A percentile compares a stretch with the other conserved stretches of the same genome.
These are phyloP conservation scores for Erpornis zantholeuca DNA, from an alignment of 2,113 vertebrate genomes.

Conservation along the genomic window DNA sequence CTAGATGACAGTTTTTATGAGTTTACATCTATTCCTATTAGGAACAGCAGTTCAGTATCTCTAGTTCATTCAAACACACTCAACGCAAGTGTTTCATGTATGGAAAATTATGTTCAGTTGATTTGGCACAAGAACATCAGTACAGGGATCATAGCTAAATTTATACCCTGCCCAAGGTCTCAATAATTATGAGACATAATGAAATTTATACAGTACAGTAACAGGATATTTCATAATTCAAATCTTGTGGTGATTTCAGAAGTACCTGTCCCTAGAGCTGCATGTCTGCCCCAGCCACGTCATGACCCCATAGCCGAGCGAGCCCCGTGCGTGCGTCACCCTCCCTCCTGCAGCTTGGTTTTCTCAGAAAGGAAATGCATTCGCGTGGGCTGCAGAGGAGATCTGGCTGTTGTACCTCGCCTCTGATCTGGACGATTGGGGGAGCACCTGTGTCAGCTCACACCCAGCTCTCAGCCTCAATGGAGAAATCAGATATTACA, in stretches of 20 bases:
- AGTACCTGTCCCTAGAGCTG: not conserved
- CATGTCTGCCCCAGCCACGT: not conserved
- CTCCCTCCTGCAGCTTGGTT: not conserved
- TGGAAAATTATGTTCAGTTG: not conserved
- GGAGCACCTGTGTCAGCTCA: not conserved
- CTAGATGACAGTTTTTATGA: not conserved
- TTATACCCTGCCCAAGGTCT: not conserved
- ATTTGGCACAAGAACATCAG: not conserved
- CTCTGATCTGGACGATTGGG: not conserved
- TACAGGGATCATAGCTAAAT: not conserved
- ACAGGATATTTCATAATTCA: not conserved
- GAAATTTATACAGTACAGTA: not conserved
- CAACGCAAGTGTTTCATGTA: not conserved
- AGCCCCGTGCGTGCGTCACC: not conserved
- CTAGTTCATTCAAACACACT: not conserved
- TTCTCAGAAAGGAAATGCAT: slow-evolving; percentile 59
- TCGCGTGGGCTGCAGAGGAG: slow-evolving; percentile 12
- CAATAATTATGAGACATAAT: not conserved
- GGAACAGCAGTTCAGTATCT: not conserved
- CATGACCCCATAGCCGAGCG: not conserved
- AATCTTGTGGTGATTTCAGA: not conserved
- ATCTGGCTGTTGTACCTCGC: not conserved
- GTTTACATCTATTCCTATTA: not conserved
- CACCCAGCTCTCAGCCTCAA: not conserved
- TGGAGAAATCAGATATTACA: not conserved